phyloP scores from a whole-genome alignment of 2,888 invertebrate species.

The Cyaniris semiargus region DNA sequence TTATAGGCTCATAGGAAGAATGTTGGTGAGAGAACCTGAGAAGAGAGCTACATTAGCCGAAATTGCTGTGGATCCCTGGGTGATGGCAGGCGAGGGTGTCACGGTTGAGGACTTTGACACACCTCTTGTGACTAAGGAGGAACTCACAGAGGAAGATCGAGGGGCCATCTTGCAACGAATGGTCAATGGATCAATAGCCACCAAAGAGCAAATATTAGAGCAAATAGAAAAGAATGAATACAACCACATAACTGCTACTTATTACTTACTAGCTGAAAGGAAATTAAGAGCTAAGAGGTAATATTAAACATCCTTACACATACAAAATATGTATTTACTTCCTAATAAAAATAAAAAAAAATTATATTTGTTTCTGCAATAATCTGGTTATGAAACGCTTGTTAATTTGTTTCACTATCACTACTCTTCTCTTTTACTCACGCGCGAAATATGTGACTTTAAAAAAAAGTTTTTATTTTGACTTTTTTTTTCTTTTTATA shows the following conservation, averaged over 20 bases:
- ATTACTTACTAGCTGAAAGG: constrained; percentile 96
- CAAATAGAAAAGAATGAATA: constrained; percentile 97
- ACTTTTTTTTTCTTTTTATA: constrained; percentile 15
- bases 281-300: constrained; percentile 89
- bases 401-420: no score
- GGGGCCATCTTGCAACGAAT: constrained; percentile 95
- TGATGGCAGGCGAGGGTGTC: constrained; percentile 79
- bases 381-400: no score
- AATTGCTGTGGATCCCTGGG: constrained; percentile 93
- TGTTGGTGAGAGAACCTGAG: constrained; percentile 96
- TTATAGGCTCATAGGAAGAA: constrained; percentile 90
- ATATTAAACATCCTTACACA: constrained; percentile 24
- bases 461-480: neutral
- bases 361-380: no score
- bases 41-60: constrained; percentile 93
- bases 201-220: constrained; percentile 96
- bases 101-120: constrained; percentile 82
- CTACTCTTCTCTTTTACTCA: neutral
- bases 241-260: constrained; percentile 99
- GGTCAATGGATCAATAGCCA: constrained; percentile 96
- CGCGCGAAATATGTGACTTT: no score
- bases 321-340: no score
- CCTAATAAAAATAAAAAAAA: no score
- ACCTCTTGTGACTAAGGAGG: constrained; percentile 93
- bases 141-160: constrained; percentile 95